Base-by-base conservation (phyloP, 2,113 vertebrate genomes). In the Kobus ellipsiprymnus region DNA sequence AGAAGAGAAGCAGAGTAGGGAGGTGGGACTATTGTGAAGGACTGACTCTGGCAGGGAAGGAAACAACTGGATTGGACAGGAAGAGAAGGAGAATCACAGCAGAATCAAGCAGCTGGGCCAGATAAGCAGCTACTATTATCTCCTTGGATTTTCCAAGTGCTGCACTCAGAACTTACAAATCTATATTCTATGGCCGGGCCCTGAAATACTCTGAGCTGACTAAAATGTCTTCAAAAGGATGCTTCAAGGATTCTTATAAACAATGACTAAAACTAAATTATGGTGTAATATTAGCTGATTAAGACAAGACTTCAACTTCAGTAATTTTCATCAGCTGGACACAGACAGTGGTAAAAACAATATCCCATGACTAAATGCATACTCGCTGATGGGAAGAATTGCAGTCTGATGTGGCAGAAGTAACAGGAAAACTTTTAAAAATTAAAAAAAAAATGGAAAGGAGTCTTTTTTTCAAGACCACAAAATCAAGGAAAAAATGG, bases 261-360 rank as follows among this genome's bases (percentile, higher is more conserved):
- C 97, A 98, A 98, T 98, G 98, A 98, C 98, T 99, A 98, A 98
- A 99, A 98, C 98, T 98, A 98, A 99, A 99, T 99, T 98, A 98
- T 98, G 97, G 98, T 97, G 97, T 97, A 98, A 98, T 98, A 99
- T 98, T 99, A 99, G 98, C 98, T 99, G 98, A 99, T 99, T 98
- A 99, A 99, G 98, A 99, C 98, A 98, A 98, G 98, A 98, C 97
- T 99, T 98, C 98, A 98, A 98, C 98, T 97, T 97, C 93, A 98
- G 97, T 99, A 98, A 99, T 99, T 99, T 98, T 98, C 98, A 98
- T 99, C 98, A 99, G 98, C 97, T 99, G 98, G 98, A 98, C 95
- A 98, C 95, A 98, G 95, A 98, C 98, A 98, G 98, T 98, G 98
- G 98, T 98, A 98, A 98, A 98, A 98, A 98, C 98, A 99, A 98